phyloP scores from a whole-genome alignment of 2,797 vertebrate species.

The Lycodopsis pacificus region DNA sequence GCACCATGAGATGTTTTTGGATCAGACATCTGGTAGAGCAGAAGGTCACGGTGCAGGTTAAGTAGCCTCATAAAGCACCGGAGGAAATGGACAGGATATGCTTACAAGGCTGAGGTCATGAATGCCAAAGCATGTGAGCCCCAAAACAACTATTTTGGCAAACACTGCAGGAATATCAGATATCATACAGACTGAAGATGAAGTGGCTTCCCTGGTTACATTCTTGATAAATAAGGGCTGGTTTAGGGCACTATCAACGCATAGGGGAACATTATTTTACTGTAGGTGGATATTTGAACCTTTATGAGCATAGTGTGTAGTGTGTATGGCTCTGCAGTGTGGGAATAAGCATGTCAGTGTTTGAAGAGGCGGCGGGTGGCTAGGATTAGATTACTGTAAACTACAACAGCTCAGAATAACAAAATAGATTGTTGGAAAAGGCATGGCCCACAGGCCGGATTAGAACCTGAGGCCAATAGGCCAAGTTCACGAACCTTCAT shows the following conservation, averaged over 20 bases:
- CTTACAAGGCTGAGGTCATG: slow-evolving; percentile 40
- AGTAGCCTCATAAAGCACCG: slow-evolving; percentile 65
- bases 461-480: slow-evolving; percentile 66
- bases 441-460: slow-evolving; percentile 57
- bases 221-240: slow-evolving; percentile 17
- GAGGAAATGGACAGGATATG: slow-evolving; percentile 49
- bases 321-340: slow-evolving; percentile 17
- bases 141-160: slow-evolving; percentile 64
- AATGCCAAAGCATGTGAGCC: slow-evolving; percentile 47
- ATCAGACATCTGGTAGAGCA: slow-evolving; percentile 72
- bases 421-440: slow-evolving; percentile 71
- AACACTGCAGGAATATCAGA: slow-evolving; percentile 42
- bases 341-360: slow-evolving; percentile 59
- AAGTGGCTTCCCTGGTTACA: slow-evolving; percentile 15
- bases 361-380: slow-evolving; percentile 69
- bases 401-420: slow-evolving; percentile 79
- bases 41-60: slow-evolving; percentile 68
- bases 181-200: slow-evolving; percentile 31
- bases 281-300: slow-evolving; percentile 23
- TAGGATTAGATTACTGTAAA: slow-evolving; percentile 81
- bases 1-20: slow-evolving; percentile 61
- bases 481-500: slow-evolving; percentile 61
- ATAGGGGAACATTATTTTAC: background rate
- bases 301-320: slow-evolving; percentile 21
- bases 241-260: background rate